Conservation (phyloP, 2,888 invertebrate species). For the Autographa pulchrina region DNA sequence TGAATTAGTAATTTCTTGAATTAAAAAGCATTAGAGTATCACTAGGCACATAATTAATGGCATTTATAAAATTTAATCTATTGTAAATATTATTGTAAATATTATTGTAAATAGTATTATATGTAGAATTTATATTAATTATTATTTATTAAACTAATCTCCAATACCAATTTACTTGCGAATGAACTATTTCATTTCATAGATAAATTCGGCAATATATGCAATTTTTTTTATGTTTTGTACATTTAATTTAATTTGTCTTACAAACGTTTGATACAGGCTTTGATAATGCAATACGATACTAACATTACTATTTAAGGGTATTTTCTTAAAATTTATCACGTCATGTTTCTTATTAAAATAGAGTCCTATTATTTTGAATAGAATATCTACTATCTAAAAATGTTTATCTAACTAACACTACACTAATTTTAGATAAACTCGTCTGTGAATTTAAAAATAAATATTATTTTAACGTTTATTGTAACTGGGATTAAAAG, state of each 20-base stretch:
- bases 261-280: background rate
- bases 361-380: background rate
- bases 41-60: constrained; percentile 32
- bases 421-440: background rate
- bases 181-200: too few species aligned
- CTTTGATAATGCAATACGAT: background rate
- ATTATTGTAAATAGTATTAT: constrained; percentile 38
- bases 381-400: background rate
- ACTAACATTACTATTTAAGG: background rate
- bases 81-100: constrained; percentile 37
- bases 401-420: background rate
- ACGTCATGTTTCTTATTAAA: background rate
- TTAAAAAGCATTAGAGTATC: constrained; percentile 1
- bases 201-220: background rate
- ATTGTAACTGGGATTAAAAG: background rate
- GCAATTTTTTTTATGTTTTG: background rate
- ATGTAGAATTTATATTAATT: constrained; percentile 10
- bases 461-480: background rate
- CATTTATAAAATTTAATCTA: constrained; percentile 37
- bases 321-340: background rate
- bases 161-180: too few species aligned
- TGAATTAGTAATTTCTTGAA: background rate
- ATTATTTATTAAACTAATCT: background rate
- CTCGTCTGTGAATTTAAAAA: background rate
- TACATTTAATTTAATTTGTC: background rate